phyloP scores from a whole-genome alignment of 37 sponge, comb jelly and placozoan species.

The Ephydatia muelleri region DNA sequence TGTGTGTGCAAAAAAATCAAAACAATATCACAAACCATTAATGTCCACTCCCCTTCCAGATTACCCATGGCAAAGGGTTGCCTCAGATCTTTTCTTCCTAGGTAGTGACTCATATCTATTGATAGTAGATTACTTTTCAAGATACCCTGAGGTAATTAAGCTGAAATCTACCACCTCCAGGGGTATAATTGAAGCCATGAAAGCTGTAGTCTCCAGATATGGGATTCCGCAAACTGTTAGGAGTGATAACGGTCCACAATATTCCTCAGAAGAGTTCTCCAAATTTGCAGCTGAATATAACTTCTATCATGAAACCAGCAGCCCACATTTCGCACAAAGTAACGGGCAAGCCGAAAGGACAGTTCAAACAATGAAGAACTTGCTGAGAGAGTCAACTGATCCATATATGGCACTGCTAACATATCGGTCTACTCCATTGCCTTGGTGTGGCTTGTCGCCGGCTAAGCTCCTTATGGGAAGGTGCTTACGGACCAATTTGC shows the following conservation, averaged over 20 bases:
- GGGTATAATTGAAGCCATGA: constrained; percentile 9
- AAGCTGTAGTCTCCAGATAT: neutral
- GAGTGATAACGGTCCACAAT: constrained; percentile 7
- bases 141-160: constrained; percentile 36
- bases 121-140: constrained; percentile 45
- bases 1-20: constrained; percentile 19
- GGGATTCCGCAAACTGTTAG: neutral
- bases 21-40: no score
- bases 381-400: constrained; percentile 5
- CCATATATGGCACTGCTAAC: constrained; percentile 22
- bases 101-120: constrained; percentile 24
- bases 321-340: constrained; percentile 6
- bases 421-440: constrained; percentile 13
- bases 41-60: no score
- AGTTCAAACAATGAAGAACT: constrained; percentile 16
- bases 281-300: constrained; percentile 9
- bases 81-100: constrained; percentile 35
- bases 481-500: neutral
- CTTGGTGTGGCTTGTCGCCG: constrained; percentile 11
- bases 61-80: constrained; percentile 51
- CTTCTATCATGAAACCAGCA: constrained; percentile 15
- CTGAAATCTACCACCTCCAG: constrained; percentile 33
- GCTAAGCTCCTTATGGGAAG: constrained; percentile 14
- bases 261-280: constrained; percentile 7
- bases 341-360: constrained; percentile 14